These are phyloP conservation scores for Euphydryas editha DNA, from an alignment of 2,888 invertebrate species.

Conservation along the genomic window DNA sequence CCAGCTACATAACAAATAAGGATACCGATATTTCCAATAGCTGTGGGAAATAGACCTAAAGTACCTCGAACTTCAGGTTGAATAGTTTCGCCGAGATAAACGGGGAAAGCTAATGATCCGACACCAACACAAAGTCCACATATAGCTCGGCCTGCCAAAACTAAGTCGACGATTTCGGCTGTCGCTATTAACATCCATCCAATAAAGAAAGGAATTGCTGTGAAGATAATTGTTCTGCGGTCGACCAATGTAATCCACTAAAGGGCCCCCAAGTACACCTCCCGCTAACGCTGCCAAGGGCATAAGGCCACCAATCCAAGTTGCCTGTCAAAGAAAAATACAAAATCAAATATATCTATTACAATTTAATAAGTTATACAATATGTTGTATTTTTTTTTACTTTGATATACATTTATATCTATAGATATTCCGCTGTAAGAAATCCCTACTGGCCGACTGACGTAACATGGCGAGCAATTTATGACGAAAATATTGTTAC, in stretches of 20 bases:
- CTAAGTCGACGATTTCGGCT: slow-evolving; percentile 87
- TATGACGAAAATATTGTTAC: no score
- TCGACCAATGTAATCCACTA: slow-evolving; percentile 86
- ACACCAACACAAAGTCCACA: slow-evolving; percentile 95
- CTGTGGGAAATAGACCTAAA: slow-evolving; percentile 93
- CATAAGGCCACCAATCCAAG: slow-evolving; percentile 95
- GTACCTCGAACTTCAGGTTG: slow-evolving; percentile 96
- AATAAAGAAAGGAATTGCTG: slow-evolving; percentile 90
- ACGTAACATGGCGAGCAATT: no score
- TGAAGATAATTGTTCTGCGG: slow-evolving; percentile 91
- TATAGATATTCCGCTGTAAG: no score
- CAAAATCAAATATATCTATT: background rate
- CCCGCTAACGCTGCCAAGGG: slow-evolving; percentile 94
- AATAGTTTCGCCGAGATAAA: slow-evolving; percentile 96
- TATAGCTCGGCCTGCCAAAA: slow-evolving; percentile 91
- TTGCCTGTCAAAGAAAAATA: slow-evolving; percentile 81
- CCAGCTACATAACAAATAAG: slow-evolving; percentile 92
- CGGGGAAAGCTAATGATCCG: slow-evolving; percentile 93
- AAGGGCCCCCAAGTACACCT: slow-evolving; percentile 91
- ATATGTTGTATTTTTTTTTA: no score
- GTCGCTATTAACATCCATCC: slow-evolving; percentile 93
- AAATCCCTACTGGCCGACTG: no score
- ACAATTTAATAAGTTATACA: no score
- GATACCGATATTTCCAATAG: slow-evolving; percentile 93
- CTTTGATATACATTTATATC: no score